Percentiles rank a stretch among this genome's conserved stretches.
Conservation (phyloP, 2,888 invertebrate species). For the Ichneumoninae sp. region DNA sequence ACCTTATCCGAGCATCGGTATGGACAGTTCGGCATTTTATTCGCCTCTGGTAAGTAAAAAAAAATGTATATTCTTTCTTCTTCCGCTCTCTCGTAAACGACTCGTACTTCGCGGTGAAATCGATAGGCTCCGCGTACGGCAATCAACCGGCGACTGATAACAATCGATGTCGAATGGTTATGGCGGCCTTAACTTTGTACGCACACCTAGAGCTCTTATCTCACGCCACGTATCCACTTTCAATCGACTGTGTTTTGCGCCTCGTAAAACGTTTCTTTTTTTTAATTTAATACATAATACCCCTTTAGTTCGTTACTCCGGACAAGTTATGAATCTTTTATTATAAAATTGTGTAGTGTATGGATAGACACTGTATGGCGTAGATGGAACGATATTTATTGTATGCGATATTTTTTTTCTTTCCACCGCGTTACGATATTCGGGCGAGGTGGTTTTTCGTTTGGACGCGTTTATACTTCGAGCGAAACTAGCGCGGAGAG, state of each 20-base stretch:
- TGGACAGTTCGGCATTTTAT: constrained; percentile 97
- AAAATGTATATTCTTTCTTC: not conserved
- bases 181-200: constrained; percentile 25
- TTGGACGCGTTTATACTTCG: constrained; percentile 12
- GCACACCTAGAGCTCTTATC: constrained; percentile 1
- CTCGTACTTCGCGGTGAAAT: constrained; percentile 41
- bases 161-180: constrained; percentile 44
- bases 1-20: constrained; percentile 96
- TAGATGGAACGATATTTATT: not conserved
- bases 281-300: not conserved
- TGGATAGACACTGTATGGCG: not conserved
- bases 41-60: constrained; percentile 94
- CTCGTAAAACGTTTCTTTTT: not conserved
- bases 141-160: constrained; percentile 41
- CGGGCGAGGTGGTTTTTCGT: constrained; percentile 18
- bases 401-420: not conserved
- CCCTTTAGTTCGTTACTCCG: not conserved
- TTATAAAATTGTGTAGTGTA: not conserved
- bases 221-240: constrained; percentile 15
- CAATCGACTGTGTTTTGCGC: not conserved
- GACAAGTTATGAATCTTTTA: not conserved
- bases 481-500: constrained; percentile 14
- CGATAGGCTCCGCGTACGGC: constrained; percentile 22
- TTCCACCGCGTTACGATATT: not conserved
- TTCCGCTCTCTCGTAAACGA: not conserved